Evolutionary conservation across 2,888 invertebrate genomes (phyloP), one percentile per base, ranked within the genome.

Genomic region (Ochropacha duplaris): DNA sequence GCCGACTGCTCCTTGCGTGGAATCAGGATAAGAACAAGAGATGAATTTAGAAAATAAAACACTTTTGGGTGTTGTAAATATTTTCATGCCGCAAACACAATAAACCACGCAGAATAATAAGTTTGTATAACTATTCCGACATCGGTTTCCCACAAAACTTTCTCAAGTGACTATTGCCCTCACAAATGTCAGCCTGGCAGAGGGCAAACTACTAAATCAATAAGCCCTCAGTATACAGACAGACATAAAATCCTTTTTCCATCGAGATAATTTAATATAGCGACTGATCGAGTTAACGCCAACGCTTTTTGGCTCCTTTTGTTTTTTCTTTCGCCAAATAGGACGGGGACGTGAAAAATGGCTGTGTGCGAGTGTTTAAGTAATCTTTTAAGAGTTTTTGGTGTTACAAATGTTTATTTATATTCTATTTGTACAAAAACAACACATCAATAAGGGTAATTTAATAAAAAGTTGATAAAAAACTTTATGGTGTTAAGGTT

Each of bases 221-320:
- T 71, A 73, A 68, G 50, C 49, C 28, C 44, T 36, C 36, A 57
- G 68, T 65, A 68, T 63, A n/a, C 54, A 19, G 52, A 67, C 58
- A 64, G 44, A 44, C 44, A 44, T 55, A 66, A 64, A 70, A 72
- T 73, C 66, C 66, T 58, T 71, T 59, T 65, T 61, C 56, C 63
- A 61, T 61, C 26, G 49, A 56, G 56, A 63, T 71, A 71, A 71
- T 69, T 65, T 66, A 68, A 71, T 71, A 71, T 68, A 68, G 55
- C 60, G 55, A 26, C 39, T 65, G 61, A 71, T 71, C 66, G 62
- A 74, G 66, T 71, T 71, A 71, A 61, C 51, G 44, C 44, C 19
- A 24, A 51, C 39, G 56, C 28, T 49, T 55, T 49, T 55, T 55
- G 55, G 49, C 55, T 31, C 49, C 49, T 55, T 54, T 55, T 31